These are phyloP conservation scores for Andinoacara biseriatus DNA, from an alignment of 2,113 vertebrate genomes.

Conservation along the genomic window DNA sequence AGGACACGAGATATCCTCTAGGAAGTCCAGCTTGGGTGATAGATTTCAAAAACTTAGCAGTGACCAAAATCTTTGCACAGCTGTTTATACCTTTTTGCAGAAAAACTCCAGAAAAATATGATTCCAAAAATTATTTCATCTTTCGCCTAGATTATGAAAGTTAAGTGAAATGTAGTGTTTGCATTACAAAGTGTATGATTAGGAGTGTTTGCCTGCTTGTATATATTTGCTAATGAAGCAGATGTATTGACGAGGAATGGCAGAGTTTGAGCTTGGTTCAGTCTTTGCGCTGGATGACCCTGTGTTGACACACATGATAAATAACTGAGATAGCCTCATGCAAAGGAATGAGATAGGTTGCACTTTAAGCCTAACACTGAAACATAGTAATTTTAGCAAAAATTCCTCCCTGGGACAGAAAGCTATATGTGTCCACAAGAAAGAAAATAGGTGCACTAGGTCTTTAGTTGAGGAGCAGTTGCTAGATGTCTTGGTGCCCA, in stretches of 20 bases:
- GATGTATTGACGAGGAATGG: background rate
- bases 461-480: background rate
- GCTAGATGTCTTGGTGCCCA: slow-evolving; percentile 26
- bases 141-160: background rate
- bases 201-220: background rate
- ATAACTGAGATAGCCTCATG: background rate
- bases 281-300: background rate
- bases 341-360: background rate
- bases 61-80: background rate
- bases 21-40: slow-evolving; percentile 7
- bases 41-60: slow-evolving; percentile 2
- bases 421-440: background rate
- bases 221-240: background rate
- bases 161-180: background rate
- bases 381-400: background rate
- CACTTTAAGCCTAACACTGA: background rate
- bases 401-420: background rate
- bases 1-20: background rate
- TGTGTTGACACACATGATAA: background rate
- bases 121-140: background rate
- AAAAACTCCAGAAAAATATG: background rate
- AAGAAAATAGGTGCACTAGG: background rate
- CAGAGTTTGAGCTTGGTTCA: background rate
- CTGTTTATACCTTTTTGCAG: background rate
- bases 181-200: background rate